Percentiles rank a stretch among this genome's conserved stretches.
phyloP scores from a whole-genome alignment of 2,888 invertebrate species.

The Baronia brevicornis region DNA sequence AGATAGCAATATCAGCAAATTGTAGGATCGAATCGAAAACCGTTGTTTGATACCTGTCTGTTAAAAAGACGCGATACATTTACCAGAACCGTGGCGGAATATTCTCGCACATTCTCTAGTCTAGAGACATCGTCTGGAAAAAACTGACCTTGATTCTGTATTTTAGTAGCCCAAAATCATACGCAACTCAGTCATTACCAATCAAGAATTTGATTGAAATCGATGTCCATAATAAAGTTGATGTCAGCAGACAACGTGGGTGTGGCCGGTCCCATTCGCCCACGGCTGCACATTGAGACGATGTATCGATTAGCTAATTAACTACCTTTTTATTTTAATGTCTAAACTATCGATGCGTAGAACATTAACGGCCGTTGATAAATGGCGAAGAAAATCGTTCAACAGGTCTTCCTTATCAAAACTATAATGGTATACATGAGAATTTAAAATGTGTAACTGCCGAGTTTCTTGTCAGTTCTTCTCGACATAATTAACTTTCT shows the following conservation, averaged over 20 bases:
- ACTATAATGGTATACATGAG: too few relatives aligned
- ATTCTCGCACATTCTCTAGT: constrained; percentile 3
- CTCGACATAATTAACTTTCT: too few relatives aligned
- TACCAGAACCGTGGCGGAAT: constrained; percentile 12
- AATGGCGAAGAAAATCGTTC: too few relatives aligned
- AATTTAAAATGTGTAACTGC: too few relatives aligned
- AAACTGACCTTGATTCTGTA: constrained; percentile 14
- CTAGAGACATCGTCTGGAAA: constrained; percentile 11
- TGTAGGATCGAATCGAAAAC: constrained; percentile 3
- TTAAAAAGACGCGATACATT: constrained; percentile 12
- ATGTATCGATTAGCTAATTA: constrained; percentile 40
- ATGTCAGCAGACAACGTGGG: constrained; percentile 26
- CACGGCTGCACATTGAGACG: constrained; percentile 30
- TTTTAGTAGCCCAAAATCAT: constrained; percentile 20
- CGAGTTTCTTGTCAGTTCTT: too few relatives aligned
- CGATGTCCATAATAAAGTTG: constrained; percentile 25
- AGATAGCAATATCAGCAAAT: too few relatives aligned
- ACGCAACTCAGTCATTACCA: constrained; percentile 21
- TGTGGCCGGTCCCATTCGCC: constrained; percentile 29
- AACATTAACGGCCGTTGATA: too few relatives aligned
- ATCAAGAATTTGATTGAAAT: constrained; percentile 24
- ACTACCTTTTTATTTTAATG: constrained; percentile 30
- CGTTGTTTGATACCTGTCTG: constrained; percentile 4
- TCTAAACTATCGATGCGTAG: constrained; percentile 17
- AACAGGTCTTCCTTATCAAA: too few relatives aligned